Percentiles rank a stretch among this genome's conserved stretches.
Evolutionary conservation across 2,888 invertebrate species (phyloP).

Genomic region (Spisula solida): DNA sequence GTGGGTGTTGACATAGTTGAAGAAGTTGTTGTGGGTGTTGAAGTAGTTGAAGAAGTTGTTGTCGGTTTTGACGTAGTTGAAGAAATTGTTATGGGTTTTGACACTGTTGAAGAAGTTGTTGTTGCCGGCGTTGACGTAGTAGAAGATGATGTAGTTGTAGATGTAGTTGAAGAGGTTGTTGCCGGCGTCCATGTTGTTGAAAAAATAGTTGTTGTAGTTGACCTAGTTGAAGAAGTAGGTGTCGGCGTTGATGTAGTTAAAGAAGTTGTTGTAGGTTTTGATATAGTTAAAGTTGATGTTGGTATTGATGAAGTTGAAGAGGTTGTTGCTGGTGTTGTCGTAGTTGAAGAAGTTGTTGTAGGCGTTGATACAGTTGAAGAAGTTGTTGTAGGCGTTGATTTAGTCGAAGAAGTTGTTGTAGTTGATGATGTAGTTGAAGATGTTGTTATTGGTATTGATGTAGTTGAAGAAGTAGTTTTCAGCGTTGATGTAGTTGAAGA

Average conservation of each 20-base stretch:
- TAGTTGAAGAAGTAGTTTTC: no score
- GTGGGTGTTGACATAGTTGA: not conserved
- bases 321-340: not conserved
- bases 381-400: not conserved
- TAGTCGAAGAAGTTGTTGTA: not conserved
- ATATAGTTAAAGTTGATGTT: not conserved
- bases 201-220: no score
- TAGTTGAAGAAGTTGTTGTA: not conserved
- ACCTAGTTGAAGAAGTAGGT: no score
- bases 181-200: no score
- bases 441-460: not conserved
- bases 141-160: no score
- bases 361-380: not conserved
- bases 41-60: constrained; percentile 28
- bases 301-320: not conserved
- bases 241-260: constrained; percentile 21
- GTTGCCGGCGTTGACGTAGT: no score
- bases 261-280: not conserved
- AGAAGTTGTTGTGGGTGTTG: constrained; percentile 2
- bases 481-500: no score
- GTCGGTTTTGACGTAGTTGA: no score
- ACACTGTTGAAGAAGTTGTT: no score
- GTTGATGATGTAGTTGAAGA: not conserved
- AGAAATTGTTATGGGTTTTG: no score
- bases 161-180: no score